These are phyloP conservation scores for Caprella mutica DNA, from an alignment of 2,888 invertebrate species.

Conservation along the genomic window DNA sequence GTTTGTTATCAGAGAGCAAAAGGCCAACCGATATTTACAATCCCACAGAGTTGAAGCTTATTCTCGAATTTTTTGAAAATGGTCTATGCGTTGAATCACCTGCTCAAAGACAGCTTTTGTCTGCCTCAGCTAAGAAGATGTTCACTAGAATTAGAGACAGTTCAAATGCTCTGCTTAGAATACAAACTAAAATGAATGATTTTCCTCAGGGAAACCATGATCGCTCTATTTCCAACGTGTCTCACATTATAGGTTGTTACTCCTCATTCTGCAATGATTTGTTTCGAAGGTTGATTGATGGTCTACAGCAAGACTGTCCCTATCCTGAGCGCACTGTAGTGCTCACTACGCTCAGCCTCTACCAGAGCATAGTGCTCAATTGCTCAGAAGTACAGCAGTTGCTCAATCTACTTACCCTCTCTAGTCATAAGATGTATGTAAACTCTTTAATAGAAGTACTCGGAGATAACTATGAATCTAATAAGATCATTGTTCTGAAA, in stretches of 20 bases:
- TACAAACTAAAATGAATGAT: neutral
- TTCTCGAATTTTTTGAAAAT: slow-evolving; percentile 18
- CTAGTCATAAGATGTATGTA: no score
- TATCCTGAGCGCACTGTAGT: no score
- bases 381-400: no score
- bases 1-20: slow-evolving; percentile 27
- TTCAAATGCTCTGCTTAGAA: slow-evolving; percentile 8
- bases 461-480: slow-evolving; percentile 28
- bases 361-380: no score
- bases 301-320: slow-evolving; percentile 8
- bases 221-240: neutral
- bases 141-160: slow-evolving; percentile 21
- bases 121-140: slow-evolving; percentile 25
- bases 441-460: slow-evolving; percentile 3
- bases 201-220: neutral
- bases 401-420: no score
- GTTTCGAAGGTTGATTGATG: slow-evolving; percentile 2
- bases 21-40: slow-evolving; percentile 28
- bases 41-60: slow-evolving; percentile 20
- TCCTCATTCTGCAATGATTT: slow-evolving; percentile 9
- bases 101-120: slow-evolving; percentile 24
- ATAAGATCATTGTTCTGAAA: slow-evolving; percentile 26
- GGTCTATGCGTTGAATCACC: slow-evolving; percentile 24
- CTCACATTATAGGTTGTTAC: no score
- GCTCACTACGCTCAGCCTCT: no score